Base-by-base conservation (phyloP, 2,888 invertebrate species). In the Xylocampa areola region DNA sequence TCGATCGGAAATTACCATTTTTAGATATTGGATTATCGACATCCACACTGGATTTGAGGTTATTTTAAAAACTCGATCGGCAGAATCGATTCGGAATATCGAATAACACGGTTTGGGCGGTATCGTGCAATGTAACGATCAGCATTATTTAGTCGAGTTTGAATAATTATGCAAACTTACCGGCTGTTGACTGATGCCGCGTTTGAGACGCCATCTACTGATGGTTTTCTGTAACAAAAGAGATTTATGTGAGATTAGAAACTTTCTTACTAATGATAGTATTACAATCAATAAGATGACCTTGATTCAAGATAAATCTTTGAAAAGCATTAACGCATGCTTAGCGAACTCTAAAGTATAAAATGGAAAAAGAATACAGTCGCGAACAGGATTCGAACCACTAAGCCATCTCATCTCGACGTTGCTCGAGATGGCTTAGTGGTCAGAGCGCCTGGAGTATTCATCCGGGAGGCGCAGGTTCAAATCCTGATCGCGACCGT, bases 111-210 rank as follows among this genome's bases (percentile, higher is more conserved):
- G 73, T 87, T 84, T 84, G 85, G 90, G 89, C 85, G 86, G 81
- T 76, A 77, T 68, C 71, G 45, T 68, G 59, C 55, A 7, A 13
- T 59, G 54, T 55, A 47, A 19, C 52, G 32, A 63, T 60, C 50
- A 39, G 27, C 44, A 63, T 68, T 68, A 66, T 69, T 73, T 71
- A 63, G 57, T 53, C n/a, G 36, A 57, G 14, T 30, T 62, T 64
- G 48, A 62, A 55, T 61, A 65, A 50, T 49, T 61, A 68, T 60
- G 61, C 32, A 7, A 45, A 97, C 97, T 97, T 95, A 97, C 97
- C 97, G 97, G 86, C 97, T 96, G 93, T 97, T 97, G 82, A 97
- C 97, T 76, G 97, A 97, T 67, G 97, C 96, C 52, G 97, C 96
- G 85, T 97, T 97, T 72, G 96, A 96, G 82, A 97, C 97, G 86